Percentiles rank a stretch among this genome's conserved stretches.
Evolutionary conservation across 2,113 vertebrate genomes (phyloP).

Genomic region (Acrocephalus kingi): DNA sequence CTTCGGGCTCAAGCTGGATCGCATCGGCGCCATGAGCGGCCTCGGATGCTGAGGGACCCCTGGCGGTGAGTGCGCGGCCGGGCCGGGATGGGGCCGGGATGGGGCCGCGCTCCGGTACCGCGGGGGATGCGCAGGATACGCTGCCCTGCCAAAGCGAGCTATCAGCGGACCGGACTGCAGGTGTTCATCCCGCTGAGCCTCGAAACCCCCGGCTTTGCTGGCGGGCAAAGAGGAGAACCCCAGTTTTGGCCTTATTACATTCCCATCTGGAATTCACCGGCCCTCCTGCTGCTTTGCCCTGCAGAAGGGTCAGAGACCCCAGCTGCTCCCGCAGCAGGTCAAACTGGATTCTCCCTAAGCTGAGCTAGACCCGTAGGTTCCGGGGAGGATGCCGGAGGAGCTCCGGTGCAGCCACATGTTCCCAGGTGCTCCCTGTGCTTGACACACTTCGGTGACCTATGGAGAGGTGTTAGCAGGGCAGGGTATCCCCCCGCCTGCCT

Average conservation of each 20-base stretch:
- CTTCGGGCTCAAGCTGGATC: conserved; percentile 96
- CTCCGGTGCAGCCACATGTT: rapidly evolving
- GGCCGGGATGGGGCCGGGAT: background rate
- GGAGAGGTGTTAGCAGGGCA: background rate
- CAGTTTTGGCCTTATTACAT: rapidly evolving
- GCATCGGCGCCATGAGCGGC: conserved; percentile 93
- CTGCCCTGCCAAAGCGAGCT: background rate
- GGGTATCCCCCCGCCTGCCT: background rate
- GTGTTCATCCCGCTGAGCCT: background rate
- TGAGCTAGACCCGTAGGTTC: background rate
- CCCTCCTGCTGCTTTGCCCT: background rate
- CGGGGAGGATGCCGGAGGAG: background rate
- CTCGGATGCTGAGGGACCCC: conserved; percentile 88
- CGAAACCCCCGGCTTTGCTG: background rate
- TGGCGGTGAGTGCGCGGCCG: background rate
- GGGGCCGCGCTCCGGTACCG: background rate
- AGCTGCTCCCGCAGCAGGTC: background rate
- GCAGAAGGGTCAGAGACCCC: background rate
- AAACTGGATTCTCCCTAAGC: too few species aligned
- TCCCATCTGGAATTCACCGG: background rate
- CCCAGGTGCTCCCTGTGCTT: background rate
- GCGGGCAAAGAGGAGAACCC: background rate
- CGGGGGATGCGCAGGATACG: background rate
- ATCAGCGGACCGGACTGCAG: background rate
- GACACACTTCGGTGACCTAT: too few species aligned